Base-by-base conservation (phyloP, 2,888 invertebrate genomes). In the Tetrapedia diversipes region DNA sequence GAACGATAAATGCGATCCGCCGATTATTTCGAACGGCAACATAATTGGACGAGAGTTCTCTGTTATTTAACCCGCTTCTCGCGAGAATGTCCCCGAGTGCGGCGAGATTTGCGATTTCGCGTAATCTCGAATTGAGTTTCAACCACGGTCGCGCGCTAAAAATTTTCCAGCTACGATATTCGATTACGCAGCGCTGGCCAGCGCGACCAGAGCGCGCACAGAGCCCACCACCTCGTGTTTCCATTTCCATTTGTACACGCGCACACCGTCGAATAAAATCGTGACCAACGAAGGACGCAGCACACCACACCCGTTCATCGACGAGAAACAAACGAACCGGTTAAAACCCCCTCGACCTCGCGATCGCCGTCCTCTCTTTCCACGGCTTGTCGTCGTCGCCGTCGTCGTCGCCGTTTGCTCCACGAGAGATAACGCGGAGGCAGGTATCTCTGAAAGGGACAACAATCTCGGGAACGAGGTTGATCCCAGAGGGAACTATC, bases 101-200 rank as follows among this genome's bases (percentile, higher is more conserved):
- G n/a, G n/a, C 47, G 56, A 37, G 56, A 49, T 24, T 70, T 49
- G n/a, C 24, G 24, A 47, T 47, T 24, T 22, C 14, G 45, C 6
- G 47, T 22, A 43, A 57, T 34, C 57, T 19, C 71, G 71, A 68
- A 49, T 71, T 59, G 41, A 71, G 34, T 71, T 68, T 68, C 68
- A 68, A 68, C 71, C 68, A 51, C 51, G 68, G 27, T 43, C 57
- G 29, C 49, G 27, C 4, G 71, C 19, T 19, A 61, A 71, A 61
- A 71, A 73, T 61, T 19, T 14, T 19, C 27, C 32, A 4, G 24
- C 54, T 47, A 24, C 47, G n/a, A 47, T 60, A 61, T 70, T 70
- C 71, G 57, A 73, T 70, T 61, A 71, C 72, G 45, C 32, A 24
- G 11, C 37, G 41, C 32, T 47, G 41, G 24, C 24, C 14, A n/a